Base-by-base conservation (phyloP, 2,797 vertebrate species). In the Bovichtus variegatus region DNA sequence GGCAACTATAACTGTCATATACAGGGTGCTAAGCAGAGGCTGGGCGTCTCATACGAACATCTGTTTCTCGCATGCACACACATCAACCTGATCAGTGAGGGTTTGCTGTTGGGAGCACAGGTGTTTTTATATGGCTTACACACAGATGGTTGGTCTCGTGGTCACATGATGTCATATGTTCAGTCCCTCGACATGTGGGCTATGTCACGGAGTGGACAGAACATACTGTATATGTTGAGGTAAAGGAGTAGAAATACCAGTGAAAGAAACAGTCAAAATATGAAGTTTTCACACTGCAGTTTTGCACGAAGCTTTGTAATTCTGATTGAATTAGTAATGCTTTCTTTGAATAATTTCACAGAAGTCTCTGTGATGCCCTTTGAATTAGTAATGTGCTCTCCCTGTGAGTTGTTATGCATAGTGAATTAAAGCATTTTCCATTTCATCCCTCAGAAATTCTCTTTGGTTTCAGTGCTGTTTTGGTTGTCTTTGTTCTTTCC, bases 301-400 rank as follows among this genome's bases (percentile, higher is more conserved):
- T 60, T 53, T 25, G 18, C 72, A 55, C 51, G 78, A 65, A 54
- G 55, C 75, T 80, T 73, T 73, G 29, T 66, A 76, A 77, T 60
- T 18, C 29, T 64, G 71, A 76, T 66, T 81, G 44, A 82, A 80
- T 82, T 81, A 58, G 7, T 80, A 70, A 85, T 72, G 49, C 21
- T 38, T 71, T 53, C 51, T 80, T 63, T 72, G 51, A 71, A 80
- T 79, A 69, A 65, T 78, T 82, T 66, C 59, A 76, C 62, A 73
- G 50, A 61, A 54, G 31, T 58, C 63, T 86, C 38, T 84, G 64
- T 63, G 66, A 58, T 55, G 61, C 43, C 9, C 71, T 46, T 68
- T 83, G 59, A 85, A 89, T 82, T 72, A 78, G 51, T 72, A 44
- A 83, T 78, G 74, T 15, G 27, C 9, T 66, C n/a, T 72, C 36